These are phyloP conservation scores for Coregonus sp. DNA, from an alignment of 2,797 vertebrate species.

Conservation along the genomic window DNA sequence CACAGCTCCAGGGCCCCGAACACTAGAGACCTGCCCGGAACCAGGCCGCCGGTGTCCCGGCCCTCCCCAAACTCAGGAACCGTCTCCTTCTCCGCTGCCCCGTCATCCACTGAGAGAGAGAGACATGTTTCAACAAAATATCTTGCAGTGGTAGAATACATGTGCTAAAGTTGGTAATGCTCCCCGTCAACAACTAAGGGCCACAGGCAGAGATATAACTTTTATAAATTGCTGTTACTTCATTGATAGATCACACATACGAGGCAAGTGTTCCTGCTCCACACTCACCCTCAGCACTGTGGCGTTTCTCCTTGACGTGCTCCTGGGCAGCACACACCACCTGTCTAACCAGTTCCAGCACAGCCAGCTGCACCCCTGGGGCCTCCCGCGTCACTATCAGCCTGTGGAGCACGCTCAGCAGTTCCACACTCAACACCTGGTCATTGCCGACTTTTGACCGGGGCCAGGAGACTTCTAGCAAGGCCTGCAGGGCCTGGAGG, in stretches of 20 bases:
- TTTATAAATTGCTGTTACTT: neutral
- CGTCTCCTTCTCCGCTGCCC: conserved; percentile 93
- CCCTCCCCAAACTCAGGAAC: conserved; percentile 93
- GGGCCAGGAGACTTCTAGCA: conserved; percentile 86
- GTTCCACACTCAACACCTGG: conserved; percentile 91
- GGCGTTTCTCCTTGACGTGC: conserved; percentile 87
- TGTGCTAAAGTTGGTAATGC: no score
- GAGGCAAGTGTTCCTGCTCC: neutral
- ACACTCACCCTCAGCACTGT: conserved; percentile 87
- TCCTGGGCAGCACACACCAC: conserved; percentile 88
- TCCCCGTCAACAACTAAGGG: no score
- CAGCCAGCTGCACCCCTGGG: conserved; percentile 80
- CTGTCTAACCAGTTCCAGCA: conserved; percentile 83
- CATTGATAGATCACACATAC: neutral
- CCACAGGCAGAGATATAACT: neutral
- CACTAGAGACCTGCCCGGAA: conserved; percentile 90
- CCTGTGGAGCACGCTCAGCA: conserved; percentile 88
- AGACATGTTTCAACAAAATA: neutral
- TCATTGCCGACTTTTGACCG: conserved; percentile 88
- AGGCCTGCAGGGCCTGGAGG: conserved; percentile 81
- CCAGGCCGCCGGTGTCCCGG: conserved; percentile 88
- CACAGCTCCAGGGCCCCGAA: conserved; percentile 88
- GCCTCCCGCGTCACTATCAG: conserved; percentile 90
- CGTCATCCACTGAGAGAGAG: conserved; percentile 85
- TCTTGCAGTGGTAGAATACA: neutral